Percentiles rank a stretch among this genome's conserved stretches.
Evolutionary conservation across 2,888 invertebrate genomes (phyloP).

Genomic region (Drosophila eohydei): DNA sequence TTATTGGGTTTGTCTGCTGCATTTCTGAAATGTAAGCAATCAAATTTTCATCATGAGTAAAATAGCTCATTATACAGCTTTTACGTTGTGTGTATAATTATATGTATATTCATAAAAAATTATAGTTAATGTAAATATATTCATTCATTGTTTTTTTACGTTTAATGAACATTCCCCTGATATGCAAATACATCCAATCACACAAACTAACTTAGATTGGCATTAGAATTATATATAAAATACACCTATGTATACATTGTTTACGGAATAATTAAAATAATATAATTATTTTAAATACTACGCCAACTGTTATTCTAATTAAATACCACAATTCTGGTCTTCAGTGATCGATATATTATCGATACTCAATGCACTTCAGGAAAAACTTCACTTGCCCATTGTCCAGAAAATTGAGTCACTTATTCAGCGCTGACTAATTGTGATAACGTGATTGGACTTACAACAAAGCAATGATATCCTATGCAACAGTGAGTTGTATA

Average conservation of each 20-base stretch:
- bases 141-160: constrained; percentile 80
- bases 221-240: neutral
- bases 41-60: constrained; percentile 71
- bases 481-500: neutral
- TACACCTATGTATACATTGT: neutral
- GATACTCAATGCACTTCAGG: no score
- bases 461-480: no score
- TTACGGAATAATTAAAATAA: neutral
- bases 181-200: constrained; percentile 17
- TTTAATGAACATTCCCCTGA: constrained; percentile 47
- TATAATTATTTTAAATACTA: no score
- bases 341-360: no score
- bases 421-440: no score
- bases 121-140: constrained; percentile 71
- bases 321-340: no score
- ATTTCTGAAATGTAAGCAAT: constrained; percentile 70
- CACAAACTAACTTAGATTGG: no score
- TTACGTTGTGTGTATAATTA: constrained; percentile 62
- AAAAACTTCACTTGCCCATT: no score
- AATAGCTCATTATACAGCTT: constrained; percentile 66
- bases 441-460: no score
- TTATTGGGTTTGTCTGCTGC: constrained; percentile 59
- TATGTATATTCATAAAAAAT: constrained; percentile 44
- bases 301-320: no score
- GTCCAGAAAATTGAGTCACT: no score